These are phyloP conservation scores for Stomatorhinus ivindoensis DNA, from an alignment of 2,113 vertebrate genomes.

Conservation along the genomic window DNA sequence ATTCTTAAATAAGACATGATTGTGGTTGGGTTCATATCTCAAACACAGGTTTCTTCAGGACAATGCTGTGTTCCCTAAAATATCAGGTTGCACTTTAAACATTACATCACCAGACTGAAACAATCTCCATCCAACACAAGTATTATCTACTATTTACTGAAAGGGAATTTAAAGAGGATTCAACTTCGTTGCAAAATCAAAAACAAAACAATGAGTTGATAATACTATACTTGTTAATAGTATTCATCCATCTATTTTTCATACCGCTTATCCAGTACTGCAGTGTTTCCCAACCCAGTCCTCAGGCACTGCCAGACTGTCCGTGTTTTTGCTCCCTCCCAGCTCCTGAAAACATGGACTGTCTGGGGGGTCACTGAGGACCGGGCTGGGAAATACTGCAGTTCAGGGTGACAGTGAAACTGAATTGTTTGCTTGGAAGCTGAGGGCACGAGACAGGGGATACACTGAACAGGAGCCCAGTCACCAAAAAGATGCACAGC, in stretches of 20 bases:
- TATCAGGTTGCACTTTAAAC: neutral
- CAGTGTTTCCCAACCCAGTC: neutral
- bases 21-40: neutral
- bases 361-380: neutral
- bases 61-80: neutral
- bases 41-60: neutral
- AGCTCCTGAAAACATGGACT: neutral
- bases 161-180: slow-evolving; percentile 4
- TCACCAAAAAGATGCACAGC: neutral
- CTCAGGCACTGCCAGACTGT: neutral
- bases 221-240: neutral
- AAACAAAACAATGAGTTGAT: neutral
- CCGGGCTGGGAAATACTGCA: neutral
- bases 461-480: neutral
- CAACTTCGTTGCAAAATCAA: neutral
- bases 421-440: neutral
- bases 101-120: neutral
- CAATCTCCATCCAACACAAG: neutral
- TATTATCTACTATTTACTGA: neutral
- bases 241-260: neutral
- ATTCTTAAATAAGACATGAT: neutral
- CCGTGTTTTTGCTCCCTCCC: neutral
- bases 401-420: neutral
- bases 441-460: neutral
- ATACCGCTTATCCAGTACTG: neutral